Percentiles rank a stretch among this genome's conserved stretches.
phyloP scores from a whole-genome alignment of 2,888 invertebrate species.

The Sesia bembeciformis region DNA sequence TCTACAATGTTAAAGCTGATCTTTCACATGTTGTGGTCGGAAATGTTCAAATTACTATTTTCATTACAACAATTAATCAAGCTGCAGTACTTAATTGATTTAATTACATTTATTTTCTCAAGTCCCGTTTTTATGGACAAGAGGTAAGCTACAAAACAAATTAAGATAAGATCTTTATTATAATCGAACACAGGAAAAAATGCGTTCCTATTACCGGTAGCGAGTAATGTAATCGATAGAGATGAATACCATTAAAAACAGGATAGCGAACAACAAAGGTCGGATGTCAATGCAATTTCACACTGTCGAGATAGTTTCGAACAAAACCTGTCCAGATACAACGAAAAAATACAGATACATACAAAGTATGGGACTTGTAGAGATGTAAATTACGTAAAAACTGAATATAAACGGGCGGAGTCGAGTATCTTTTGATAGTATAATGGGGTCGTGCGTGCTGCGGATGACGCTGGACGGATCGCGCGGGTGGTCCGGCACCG shows the following conservation, averaged over 20 bases:
- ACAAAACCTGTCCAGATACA: constrained; percentile 17
- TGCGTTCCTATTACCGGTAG: constrained; percentile 26
- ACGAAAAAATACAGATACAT: no score
- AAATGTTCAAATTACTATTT: no score
- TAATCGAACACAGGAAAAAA: not conserved
- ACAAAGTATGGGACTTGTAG: constrained; percentile 26
- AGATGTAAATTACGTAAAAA: constrained; percentile 65
- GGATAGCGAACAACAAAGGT: constrained; percentile 36
- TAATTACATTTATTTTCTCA: not conserved
- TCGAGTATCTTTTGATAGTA: constrained; percentile 56
- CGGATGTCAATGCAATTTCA: constrained; percentile 41
- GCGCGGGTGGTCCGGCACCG: constrained; percentile 55
- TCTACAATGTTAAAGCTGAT: no score
- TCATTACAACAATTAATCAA: no score
- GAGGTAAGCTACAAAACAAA: no score
- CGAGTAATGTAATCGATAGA: constrained; percentile 48
- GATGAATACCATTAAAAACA: constrained; percentile 46
- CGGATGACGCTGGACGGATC: constrained; percentile 39
- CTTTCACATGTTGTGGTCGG: no score
- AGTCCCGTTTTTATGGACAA: no score
- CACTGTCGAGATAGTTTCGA: constrained; percentile 17
- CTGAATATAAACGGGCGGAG: constrained; percentile 47
- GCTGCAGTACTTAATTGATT: not conserved
- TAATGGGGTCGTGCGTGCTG: constrained; percentile 59
- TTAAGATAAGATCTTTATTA: no score